Percentiles rank a stretch among this genome's conserved stretches.
These are phyloP conservation scores for Gymnoscelis rufifasciata DNA, from an alignment of 2,888 invertebrate genomes.

Conservation along the genomic window DNA sequence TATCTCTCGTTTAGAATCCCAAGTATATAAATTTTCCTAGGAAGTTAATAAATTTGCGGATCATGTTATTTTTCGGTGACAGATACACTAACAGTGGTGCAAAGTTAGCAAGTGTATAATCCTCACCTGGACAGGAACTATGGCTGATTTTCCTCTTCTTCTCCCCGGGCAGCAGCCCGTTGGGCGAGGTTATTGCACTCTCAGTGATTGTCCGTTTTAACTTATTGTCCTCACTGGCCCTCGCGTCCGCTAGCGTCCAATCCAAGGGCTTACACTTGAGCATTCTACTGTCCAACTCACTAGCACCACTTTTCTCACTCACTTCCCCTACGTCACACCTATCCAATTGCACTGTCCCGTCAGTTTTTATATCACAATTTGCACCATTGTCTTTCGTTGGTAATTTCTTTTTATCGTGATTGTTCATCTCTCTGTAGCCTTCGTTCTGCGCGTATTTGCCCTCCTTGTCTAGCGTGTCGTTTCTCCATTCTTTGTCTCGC, in stretches of 20 bases:
- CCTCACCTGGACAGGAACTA: constrained; percentile 74
- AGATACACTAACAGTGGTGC: too few relatives aligned
- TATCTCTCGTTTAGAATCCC: too few relatives aligned
- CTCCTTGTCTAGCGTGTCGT: constrained; percentile 77
- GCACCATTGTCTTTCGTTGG: constrained; percentile 58
- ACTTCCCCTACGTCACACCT: constrained; percentile 35
- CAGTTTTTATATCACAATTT: constrained; percentile 68
- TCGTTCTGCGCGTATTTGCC: constrained; percentile 74
- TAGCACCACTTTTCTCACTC: constrained; percentile 61
- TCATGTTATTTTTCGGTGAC: too few relatives aligned
- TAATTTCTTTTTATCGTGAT: constrained; percentile 72
- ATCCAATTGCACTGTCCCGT: constrained; percentile 54
- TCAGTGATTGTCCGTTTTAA: constrained; percentile 68
- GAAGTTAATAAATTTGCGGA: too few relatives aligned
- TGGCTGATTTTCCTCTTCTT: constrained; percentile 82
- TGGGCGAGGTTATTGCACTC: constrained; percentile 71
- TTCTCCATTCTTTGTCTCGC: constrained; percentile 78
- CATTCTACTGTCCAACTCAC: constrained; percentile 61
- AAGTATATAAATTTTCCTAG: too few relatives aligned
- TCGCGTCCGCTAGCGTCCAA: constrained; percentile 63
- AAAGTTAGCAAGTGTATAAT: constrained; percentile 9
- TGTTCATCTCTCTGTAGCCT: constrained; percentile 72
- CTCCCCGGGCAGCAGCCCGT: constrained; percentile 80
- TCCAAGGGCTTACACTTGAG: constrained; percentile 60
- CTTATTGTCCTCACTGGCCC: constrained; percentile 42